phyloP scores from a whole-genome alignment of 2,113 vertebrate genomes.

The Haplotaxodon microlepis region DNA sequence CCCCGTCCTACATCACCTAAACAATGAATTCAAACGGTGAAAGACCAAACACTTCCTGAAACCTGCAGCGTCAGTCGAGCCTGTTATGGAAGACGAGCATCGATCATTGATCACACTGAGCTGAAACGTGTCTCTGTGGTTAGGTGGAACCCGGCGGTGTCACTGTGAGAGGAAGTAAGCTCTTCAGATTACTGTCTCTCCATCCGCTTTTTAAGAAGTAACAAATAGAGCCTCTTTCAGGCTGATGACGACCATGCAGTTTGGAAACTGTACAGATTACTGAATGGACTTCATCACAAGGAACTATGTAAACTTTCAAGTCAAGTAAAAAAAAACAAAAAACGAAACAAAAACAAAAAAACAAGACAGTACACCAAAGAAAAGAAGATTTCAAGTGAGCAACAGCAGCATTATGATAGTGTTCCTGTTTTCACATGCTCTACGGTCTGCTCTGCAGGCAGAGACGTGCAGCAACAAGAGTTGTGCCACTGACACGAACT shows the following conservation, averaged over 20 bases:
- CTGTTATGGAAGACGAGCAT: constrained; percentile 5
- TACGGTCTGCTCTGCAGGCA: constrained; percentile 22
- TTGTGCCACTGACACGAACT: neutral
- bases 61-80: neutral
- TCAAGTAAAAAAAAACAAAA: neutral
- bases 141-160: neutral
- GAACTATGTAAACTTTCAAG: constrained; percentile 20
- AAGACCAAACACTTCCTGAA: constrained; percentile 12
- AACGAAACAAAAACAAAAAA: neutral
- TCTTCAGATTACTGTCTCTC: neutral
- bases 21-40: neutral
- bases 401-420: constrained; percentile 43
- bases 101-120: neutral
- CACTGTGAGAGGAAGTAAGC: neutral
- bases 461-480: neutral
- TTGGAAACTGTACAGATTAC: constrained; percentile 40
- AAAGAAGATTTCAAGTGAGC: constrained; percentile 37
- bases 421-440: constrained; percentile 61
- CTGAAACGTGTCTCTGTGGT: neutral
- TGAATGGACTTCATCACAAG: constrained; percentile 1
- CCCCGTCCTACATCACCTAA: fast-evolving
- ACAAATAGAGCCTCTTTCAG: neutral
- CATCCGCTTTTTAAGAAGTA: neutral
- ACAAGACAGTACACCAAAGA: neutral
- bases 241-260: constrained; percentile 37